Evolutionary conservation across 2,888 invertebrate species (phyloP).

Genomic region (Oxyteleia sp.): DNA sequence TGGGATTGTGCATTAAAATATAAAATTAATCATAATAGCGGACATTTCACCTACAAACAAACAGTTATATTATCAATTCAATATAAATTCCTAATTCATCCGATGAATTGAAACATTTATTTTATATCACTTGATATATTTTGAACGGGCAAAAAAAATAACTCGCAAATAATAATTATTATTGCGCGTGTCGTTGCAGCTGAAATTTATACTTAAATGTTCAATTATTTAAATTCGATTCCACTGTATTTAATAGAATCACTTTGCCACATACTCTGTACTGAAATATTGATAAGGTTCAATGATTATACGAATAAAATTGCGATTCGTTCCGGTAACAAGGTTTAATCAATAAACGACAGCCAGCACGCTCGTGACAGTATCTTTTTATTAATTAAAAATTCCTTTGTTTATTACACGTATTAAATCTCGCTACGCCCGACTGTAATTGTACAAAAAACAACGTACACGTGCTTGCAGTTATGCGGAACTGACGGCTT

Average conservation of each 20-base stretch:
- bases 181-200: conserved; percentile 12
- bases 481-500: no score
- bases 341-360: conserved; percentile 26
- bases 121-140: conserved; percentile 10
- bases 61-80: no score
- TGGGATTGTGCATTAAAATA: no score
- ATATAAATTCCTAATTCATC: no score
- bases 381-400: conserved; percentile 29
- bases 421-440: not conserved
- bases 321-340: conserved; percentile 10
- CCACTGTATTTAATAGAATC: conserved; percentile 33
- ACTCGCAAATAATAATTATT: conserved; percentile 26
- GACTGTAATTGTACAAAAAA: conserved; percentile 2
- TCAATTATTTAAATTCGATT: conserved; percentile 44
- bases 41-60: no score
- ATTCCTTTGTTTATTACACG: conserved; percentile 30
- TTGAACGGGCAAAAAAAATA: conserved; percentile 6
- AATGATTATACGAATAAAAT: conserved; percentile 43
- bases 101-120: conserved; percentile 1
- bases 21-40: no score
- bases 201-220: conserved; percentile 24
- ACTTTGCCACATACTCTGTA: conserved; percentile 7
- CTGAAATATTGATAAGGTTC: conserved; percentile 26
- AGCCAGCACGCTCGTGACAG: not conserved
- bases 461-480: no score